Base-by-base conservation (phyloP, 2,888 invertebrate species). In the Thera britannica region DNA sequence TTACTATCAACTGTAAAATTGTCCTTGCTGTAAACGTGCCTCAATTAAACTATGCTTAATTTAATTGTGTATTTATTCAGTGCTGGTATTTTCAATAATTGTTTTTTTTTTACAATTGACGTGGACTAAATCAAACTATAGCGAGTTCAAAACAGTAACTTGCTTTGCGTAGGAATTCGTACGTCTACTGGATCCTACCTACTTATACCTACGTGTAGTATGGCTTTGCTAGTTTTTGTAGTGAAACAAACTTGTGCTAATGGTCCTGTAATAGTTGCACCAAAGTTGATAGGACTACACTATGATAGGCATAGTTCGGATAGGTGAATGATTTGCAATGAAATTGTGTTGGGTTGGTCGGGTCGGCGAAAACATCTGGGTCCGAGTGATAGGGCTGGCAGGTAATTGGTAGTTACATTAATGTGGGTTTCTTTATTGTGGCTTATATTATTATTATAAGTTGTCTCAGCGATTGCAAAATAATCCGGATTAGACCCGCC, bases 371-470 rank as follows among this genome's bases (percentile, higher is more conserved):
- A 75, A 75, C 72, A 74, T 69, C 72, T 73, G 74, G 68, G 58
- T 34, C 34, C 60, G 58, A 44, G 56, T 49, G 65, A 64, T 56
- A 59, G 63, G 63, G 9, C 7, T 46, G 44, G 62, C 58, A 60
- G 70, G 70, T 74, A 72, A 76, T 74, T 73, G 74, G 70, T 70
- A 72, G 73, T 74, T 62, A 70, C 65, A 71, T 73, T 75, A 69
- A 72, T 71, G 69, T 65, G 67, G 72, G 65, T 59, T 68, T 71
- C 71, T 71, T 73, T 70, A 68, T 72, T 68, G 68, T 55, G 62
- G 57, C 7, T 46, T 46, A 23, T 23, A 23, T 23, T 23, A 23
- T 23, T 23, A 23, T 23, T 23, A 2, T 41, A 41, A 41, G 41
- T 38, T 38, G 3, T 38, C 38, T 38, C 55, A 23, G 51, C 23